These are phyloP conservation scores for Silurus aristotelis DNA, from an alignment of 2,797 vertebrate genomes.

Conservation along the genomic window DNA sequence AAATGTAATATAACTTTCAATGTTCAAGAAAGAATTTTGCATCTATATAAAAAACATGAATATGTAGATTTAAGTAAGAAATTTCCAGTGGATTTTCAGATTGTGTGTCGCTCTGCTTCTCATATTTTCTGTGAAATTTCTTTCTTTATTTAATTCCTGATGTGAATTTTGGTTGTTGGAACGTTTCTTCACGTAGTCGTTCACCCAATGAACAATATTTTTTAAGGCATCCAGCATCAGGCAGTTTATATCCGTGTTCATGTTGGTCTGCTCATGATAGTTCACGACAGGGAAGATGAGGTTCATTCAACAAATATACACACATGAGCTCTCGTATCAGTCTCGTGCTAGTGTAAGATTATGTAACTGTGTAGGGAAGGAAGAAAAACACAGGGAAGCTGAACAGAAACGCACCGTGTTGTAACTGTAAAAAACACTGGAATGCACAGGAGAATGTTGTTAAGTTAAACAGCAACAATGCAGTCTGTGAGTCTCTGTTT, in stretches of 20 bases:
- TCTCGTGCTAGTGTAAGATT: neutral
- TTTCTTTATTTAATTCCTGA: neutral
- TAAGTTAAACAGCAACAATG: too few relatives aligned
- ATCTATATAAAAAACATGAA: too few relatives aligned
- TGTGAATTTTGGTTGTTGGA: neutral
- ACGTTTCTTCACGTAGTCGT: slow-evolving; percentile 8
- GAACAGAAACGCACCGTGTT: too few relatives aligned
- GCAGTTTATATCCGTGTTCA: slow-evolving; percentile 24
- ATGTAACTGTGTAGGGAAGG: neutral
- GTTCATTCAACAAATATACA: neutral
- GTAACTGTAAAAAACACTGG: too few relatives aligned
- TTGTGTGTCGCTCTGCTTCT: too few relatives aligned
- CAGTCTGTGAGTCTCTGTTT: too few relatives aligned
- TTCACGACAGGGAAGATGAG: slow-evolving; percentile 45
- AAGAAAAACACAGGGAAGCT: too few relatives aligned
- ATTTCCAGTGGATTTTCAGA: too few relatives aligned
- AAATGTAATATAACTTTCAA: too few relatives aligned
- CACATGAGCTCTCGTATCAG: neutral
- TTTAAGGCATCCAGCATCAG: slow-evolving; percentile 40
- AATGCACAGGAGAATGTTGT: too few relatives aligned
- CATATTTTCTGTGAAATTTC: neutral
- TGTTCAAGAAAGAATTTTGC: too few relatives aligned
- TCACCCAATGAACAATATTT: slow-evolving; percentile 17
- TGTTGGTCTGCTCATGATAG: slow-evolving; percentile 33
- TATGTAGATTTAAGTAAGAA: too few relatives aligned